phyloP scores from a whole-genome alignment of 2,888 invertebrate species.

The Schizaphis graminum region DNA sequence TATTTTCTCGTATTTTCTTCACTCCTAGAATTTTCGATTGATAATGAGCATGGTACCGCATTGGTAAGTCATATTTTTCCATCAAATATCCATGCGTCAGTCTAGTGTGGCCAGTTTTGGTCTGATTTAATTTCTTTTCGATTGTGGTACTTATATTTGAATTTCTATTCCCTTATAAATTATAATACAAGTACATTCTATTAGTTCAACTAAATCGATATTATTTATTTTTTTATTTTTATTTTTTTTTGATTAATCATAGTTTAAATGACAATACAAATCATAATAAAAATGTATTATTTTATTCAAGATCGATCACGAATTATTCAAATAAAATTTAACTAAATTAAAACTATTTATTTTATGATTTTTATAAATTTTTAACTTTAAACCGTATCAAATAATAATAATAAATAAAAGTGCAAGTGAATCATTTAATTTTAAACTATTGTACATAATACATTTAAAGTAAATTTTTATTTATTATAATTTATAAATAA shows the following conservation, averaged over 20 bases:
- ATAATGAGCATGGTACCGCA: too few species aligned
- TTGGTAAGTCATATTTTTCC: too few species aligned
- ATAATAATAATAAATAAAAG: neutral
- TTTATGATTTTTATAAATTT: neutral
- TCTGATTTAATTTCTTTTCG: too few species aligned
- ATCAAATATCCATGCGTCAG: too few species aligned
- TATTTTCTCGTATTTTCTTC: too few species aligned
- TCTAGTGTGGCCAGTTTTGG: too few species aligned
- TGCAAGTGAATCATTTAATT: neutral
- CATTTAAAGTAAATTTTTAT: neutral
- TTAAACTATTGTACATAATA: neutral
- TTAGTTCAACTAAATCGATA: too few species aligned
- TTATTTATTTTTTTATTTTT: neutral
- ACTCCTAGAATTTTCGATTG: too few species aligned
- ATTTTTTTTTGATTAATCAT: neutral
- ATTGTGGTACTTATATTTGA: too few species aligned
- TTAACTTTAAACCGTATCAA: neutral
- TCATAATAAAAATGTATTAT: neutral
- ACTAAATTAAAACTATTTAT: neutral
- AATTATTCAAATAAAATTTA: neutral
- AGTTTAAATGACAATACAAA: neutral
- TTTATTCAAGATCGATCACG: neutral
- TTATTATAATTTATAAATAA: neutral
- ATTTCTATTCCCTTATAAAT: too few species aligned
- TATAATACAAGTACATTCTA: neutral